Conservation (phyloP, 2,888 invertebrate species). For the Mellilla xanthometata region DNA sequence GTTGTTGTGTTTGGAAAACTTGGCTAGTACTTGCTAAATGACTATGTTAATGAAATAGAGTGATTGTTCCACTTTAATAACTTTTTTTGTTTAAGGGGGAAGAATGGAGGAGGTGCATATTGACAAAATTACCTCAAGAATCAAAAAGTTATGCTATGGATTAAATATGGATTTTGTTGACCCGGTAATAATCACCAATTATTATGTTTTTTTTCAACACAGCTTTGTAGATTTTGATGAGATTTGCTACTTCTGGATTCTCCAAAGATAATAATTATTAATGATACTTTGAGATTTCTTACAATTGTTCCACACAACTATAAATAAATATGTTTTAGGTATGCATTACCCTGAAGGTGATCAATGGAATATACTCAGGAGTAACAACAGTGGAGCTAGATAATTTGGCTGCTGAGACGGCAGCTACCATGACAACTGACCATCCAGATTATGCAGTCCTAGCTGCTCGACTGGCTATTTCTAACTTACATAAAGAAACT, state of each 20-base stretch:
- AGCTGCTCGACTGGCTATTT: conserved; percentile 96
- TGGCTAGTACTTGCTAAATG: no score
- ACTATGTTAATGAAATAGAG: no score
- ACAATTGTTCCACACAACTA: no score
- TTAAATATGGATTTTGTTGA: conserved; percentile 98
- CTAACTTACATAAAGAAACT: conserved; percentile 99
- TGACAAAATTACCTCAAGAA: conserved; percentile 98
- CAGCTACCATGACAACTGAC: conserved; percentile 98
- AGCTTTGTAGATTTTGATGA: no score
- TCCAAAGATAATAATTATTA: no score
- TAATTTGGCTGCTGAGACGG: conserved; percentile 98
- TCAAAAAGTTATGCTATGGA: conserved; percentile 97
- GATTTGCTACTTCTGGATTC: no score
- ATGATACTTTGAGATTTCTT: no score
- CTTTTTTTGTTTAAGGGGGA: conserved; percentile 84
- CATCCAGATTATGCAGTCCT: conserved; percentile 98
- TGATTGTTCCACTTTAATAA: no score
- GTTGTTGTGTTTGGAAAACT: no score
- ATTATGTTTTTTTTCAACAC: no score
- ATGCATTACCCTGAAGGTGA: conserved; percentile 94
- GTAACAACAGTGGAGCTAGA: conserved; percentile 98
- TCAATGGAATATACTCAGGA: conserved; percentile 96
- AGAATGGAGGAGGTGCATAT: conserved; percentile 96
- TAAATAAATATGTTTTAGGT: no score
- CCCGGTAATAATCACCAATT: conserved; percentile 85